Evolutionary conservation across 2,888 invertebrate species (phyloP), one percentile per base, ranked within the genome.

Genomic region (Eupithecia insigniata): DNA sequence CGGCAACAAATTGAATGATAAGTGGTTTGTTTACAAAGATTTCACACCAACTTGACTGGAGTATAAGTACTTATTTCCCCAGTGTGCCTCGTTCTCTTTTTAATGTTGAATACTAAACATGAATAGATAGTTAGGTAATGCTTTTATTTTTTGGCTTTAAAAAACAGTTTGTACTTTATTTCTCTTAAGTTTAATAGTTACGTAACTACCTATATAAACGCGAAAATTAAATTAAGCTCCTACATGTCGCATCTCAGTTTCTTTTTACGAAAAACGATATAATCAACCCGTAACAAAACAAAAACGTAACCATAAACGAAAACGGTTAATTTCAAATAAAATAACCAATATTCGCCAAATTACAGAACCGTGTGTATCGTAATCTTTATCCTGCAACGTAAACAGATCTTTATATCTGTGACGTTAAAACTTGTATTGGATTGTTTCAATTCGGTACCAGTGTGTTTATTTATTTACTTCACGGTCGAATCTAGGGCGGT

Each of bases 391-490:
- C 32, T 68, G 1, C 60, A 71, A 28, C 61, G 69, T 12, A 72
- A 78, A 72, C n/a, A 66, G 60, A 68, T 28, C 76, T 68, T 71
- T 78, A 65, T 39, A 8, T 28, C n/a, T 14, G 6, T 22, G 34
- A 8, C 0, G n/a, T 16, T 36, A 60, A 10, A 61, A 43, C 28
- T 26, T 62, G 7, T 30, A 26, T 69, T 72, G 22, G 67, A 10
- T 28, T n/a, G 72, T 75, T 74, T 74, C 69, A 70, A 67, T 75
- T 75, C 36, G 46, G 43, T 67, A 39, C 65, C 51, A 79, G 81
- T 77, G 76, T 79, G 80, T 78, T 82, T 83, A 81, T 84, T 82
- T 83, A 82, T 84, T 82, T 81, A 80, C 72, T 80, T 82, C 76
- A 76, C 70, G 58, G 70, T 67, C 61, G 72, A 79, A 83, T 80